Evolutionary conservation across 2,888 invertebrate genomes (phyloP).

Genomic region (Epinotia ramella): DNA sequence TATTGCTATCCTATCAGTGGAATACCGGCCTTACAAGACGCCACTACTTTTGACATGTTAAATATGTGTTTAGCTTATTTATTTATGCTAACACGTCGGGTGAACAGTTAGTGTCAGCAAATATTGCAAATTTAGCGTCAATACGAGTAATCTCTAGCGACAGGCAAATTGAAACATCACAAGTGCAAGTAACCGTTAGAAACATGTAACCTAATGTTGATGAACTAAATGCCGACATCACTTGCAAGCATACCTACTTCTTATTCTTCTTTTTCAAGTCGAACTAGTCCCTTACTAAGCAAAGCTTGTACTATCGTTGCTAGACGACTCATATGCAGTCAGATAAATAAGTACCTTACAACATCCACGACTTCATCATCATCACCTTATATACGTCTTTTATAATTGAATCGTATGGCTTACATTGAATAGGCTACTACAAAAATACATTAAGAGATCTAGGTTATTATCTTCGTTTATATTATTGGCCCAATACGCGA

Average conservation of each 20-base stretch:
- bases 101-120: slow-evolving; percentile 22
- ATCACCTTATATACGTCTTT: too few relatives aligned
- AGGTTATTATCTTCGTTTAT: too few relatives aligned
- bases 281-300: too few relatives aligned
- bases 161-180: slow-evolving; percentile 14
- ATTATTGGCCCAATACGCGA: too few relatives aligned
- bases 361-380: too few relatives aligned
- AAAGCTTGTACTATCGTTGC: too few relatives aligned
- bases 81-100: not conserved
- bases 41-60: not conserved
- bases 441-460: too few relatives aligned
- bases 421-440: too few relatives aligned
- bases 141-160: slow-evolving; percentile 5
- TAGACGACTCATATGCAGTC: too few relatives aligned
- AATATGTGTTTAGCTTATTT: slow-evolving; percentile 3
- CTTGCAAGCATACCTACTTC: not conserved
- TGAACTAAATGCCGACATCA: not conserved
- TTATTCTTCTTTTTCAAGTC: too few relatives aligned
- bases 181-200: not conserved
- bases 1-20: not conserved
- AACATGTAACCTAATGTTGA: not conserved
- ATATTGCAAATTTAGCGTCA: slow-evolving; percentile 16
- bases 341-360: too few relatives aligned
- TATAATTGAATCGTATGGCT: too few relatives aligned
- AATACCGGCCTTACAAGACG: not conserved